Conservation (phyloP, 2,888 invertebrate genomes). For the Meteorus cinctellus region DNA sequence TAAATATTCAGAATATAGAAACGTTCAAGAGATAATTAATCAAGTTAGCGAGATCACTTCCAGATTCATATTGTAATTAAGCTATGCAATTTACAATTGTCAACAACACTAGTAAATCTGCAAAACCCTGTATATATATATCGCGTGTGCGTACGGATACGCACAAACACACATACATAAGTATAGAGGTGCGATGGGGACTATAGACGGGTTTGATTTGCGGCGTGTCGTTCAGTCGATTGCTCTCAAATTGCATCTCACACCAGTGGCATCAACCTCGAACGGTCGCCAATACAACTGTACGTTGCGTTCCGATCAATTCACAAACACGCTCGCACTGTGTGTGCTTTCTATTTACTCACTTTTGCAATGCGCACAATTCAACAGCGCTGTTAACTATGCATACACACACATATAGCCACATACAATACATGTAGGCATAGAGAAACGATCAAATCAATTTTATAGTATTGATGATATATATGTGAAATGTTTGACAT, state of each 20-base stretch:
- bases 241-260: constrained; percentile 70
- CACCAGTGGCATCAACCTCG: constrained; percentile 59
- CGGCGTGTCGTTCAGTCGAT: constrained; percentile 72
- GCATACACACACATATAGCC: not conserved
- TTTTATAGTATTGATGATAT: not conserved
- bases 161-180: constrained; percentile 34
- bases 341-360: constrained; percentile 3
- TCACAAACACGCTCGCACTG: not conserved
- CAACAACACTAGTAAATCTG: too few relatives aligned
- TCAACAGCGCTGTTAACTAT: constrained; percentile 11
- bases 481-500: not conserved
- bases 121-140: not conserved
- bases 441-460: not conserved
- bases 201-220: constrained; percentile 69
- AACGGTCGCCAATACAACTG: constrained; percentile 25
- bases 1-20: too few relatives aligned
- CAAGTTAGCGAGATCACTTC: too few relatives aligned
- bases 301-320: constrained; percentile 1
- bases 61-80: too few relatives aligned
- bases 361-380: constrained; percentile 8
- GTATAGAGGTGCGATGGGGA: constrained; percentile 49
- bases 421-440: not conserved
- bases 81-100: too few relatives aligned
- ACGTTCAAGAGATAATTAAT: too few relatives aligned
- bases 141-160: constrained; percentile 35